A percentile compares a stretch with the other conserved stretches of the same genome.
phyloP scores from a whole-genome alignment of 2,888 invertebrate genomes.

The Bibio marci region DNA sequence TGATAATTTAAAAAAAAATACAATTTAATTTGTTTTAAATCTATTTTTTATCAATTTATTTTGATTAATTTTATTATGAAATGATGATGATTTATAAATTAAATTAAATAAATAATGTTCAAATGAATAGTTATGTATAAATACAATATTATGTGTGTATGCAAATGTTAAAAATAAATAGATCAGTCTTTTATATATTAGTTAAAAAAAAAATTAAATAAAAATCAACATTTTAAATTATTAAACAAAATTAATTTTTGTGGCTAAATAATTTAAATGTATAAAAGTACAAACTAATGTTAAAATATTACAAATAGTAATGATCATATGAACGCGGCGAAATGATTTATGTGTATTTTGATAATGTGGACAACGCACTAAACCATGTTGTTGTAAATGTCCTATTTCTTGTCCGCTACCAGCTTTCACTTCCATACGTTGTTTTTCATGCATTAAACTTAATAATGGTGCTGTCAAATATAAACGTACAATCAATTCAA shows the following conservation, averaged over 20 bases:
- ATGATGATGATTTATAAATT: no score
- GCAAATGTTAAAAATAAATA: no score
- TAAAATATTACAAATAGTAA: constrained; percentile 65
- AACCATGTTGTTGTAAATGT: constrained; percentile 46
- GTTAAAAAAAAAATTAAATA: no score
- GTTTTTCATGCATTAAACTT: constrained; percentile 54
- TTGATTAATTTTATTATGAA: no score
- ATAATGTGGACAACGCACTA: constrained; percentile 65
- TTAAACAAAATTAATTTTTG: constrained; percentile 24
- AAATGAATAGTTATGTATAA: no score
- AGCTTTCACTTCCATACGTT: constrained; percentile 52
- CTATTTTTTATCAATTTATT: no score
- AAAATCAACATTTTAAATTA: neutral
- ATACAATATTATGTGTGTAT: no score
- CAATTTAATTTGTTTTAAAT: no score
- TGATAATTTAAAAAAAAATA: no score
- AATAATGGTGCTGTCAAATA: constrained; percentile 60
- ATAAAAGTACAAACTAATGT: constrained; percentile 47
- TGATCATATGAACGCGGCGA: constrained; percentile 55
- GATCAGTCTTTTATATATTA: no score
- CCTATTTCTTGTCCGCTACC: constrained; percentile 69
- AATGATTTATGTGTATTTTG: constrained; percentile 55
- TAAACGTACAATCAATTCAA: constrained; percentile 59
- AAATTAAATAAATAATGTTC: no score
- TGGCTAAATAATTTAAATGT: constrained; percentile 46